Evolutionary conservation across 2,888 invertebrate genomes (phyloP).

Genomic region (Machimus rusticus): DNA sequence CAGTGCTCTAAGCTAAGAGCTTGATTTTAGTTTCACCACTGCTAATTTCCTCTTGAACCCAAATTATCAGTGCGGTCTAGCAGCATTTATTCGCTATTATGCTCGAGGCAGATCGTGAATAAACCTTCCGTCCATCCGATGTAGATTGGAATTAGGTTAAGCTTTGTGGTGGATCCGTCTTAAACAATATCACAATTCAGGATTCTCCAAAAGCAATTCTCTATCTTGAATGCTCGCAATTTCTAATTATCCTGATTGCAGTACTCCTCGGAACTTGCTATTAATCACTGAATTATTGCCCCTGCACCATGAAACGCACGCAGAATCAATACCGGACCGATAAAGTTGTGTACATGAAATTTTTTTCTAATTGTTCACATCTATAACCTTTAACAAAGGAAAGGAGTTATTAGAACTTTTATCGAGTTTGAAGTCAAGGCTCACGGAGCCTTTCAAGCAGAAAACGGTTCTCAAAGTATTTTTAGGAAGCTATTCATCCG

Average conservation of each 20-base stretch:
- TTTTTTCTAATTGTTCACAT: background rate
- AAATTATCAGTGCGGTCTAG: background rate
- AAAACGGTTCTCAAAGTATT: background rate
- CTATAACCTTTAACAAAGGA: background rate
- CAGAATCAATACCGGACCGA: background rate
- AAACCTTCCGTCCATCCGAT: background rate
- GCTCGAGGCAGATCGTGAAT: background rate
- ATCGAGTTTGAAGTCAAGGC: background rate
- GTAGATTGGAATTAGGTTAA: background rate
- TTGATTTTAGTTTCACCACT: background rate
- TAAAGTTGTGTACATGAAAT: background rate
- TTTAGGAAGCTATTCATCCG: background rate
- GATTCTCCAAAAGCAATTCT: background rate
- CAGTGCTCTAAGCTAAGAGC: background rate
- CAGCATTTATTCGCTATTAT: background rate
- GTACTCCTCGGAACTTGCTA: background rate
- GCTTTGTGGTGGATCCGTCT: background rate
- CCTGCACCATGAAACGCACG: background rate
- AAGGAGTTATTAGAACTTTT: background rate
- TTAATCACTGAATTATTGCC: background rate
- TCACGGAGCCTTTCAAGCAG: background rate
- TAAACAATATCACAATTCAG: background rate
- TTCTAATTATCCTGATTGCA: background rate
- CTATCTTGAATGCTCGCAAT: background rate
- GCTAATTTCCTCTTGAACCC: background rate